phyloP scores from a whole-genome alignment of 2,888 invertebrate genomes.

The Volucella inflata region DNA sequence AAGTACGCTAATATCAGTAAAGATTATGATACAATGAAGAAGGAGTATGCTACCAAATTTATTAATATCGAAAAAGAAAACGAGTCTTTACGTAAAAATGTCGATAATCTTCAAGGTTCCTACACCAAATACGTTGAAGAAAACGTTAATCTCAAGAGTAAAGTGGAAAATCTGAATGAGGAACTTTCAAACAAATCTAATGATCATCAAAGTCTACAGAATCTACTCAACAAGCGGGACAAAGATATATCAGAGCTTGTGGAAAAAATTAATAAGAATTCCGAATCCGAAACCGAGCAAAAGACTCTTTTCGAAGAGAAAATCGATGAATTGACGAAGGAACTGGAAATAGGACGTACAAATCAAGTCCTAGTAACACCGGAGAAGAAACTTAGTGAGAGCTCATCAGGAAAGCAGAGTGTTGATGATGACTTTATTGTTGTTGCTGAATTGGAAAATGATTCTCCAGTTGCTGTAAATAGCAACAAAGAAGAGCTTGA shows the following conservation, averaged over 20 bases:
- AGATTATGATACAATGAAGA: slow-evolving; percentile 80
- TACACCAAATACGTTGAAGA: slow-evolving; percentile 72
- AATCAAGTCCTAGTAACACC: slow-evolving; percentile 77
- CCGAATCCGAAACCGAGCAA: slow-evolving; percentile 68
- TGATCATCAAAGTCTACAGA: slow-evolving; percentile 79
- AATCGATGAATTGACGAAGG: slow-evolving; percentile 77
- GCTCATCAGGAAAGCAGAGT: slow-evolving; percentile 79
- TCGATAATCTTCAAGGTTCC: slow-evolving; percentile 76
- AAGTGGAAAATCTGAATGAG: slow-evolving; percentile 78
- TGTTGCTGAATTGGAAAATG: slow-evolving; percentile 80
- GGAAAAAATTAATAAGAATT: slow-evolving; percentile 79
- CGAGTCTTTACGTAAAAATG: slow-evolving; percentile 77
- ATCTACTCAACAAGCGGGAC: slow-evolving; percentile 79
- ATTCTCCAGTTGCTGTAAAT: slow-evolving; percentile 77
- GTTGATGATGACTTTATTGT: slow-evolving; percentile 81
- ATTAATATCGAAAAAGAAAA: slow-evolving; percentile 78
- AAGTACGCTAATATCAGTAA: slow-evolving; percentile 85
- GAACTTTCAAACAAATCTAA: slow-evolving; percentile 79
- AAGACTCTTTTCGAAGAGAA: slow-evolving; percentile 62
- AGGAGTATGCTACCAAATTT: slow-evolving; percentile 78
- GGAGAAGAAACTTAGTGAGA: slow-evolving; percentile 77
- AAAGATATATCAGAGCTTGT: slow-evolving; percentile 79
- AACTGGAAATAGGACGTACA: slow-evolving; percentile 79
- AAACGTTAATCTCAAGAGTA: slow-evolving; percentile 77
- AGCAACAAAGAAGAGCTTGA: slow-evolving; percentile 80